Evolutionary conservation across 2,797 vertebrate genomes (phyloP).

Genomic region (Helicolenus hilgendorfi): DNA sequence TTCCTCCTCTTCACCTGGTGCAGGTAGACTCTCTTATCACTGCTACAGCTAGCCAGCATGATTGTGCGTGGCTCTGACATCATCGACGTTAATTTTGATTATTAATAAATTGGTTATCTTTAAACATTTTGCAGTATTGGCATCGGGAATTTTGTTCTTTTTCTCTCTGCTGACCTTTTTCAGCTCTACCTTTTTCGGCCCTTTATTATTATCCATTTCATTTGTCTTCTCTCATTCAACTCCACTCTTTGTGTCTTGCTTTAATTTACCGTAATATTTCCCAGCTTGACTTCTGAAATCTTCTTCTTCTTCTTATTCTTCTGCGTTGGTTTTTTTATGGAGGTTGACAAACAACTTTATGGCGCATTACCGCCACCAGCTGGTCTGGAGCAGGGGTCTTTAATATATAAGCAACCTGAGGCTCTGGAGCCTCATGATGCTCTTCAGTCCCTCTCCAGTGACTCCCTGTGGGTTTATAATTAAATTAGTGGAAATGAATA

Average conservation of each 20-base stretch:
- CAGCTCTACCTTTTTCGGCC: background rate
- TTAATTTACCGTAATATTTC: background rate
- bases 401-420: too few relatives aligned
- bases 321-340: background rate
- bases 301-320: background rate
- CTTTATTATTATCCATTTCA: background rate
- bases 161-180: background rate
- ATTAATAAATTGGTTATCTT: background rate
- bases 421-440: too few relatives aligned
- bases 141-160: background rate
- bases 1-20: background rate
- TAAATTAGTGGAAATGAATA: too few relatives aligned
- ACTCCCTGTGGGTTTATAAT: too few relatives aligned
- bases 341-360: background rate
- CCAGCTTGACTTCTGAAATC: background rate
- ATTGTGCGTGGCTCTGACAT: background rate
- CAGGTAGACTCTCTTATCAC: background rate
- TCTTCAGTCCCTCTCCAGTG: too few relatives aligned
- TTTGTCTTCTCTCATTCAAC: background rate
- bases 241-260: background rate
- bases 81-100: background rate
- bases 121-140: background rate
- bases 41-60: background rate
- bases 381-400: background rate
- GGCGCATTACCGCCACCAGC: background rate